phyloP scores from a whole-genome alignment of 2,113 vertebrate species.

The Bos taurus region ARS-UCD2.0 NC_037329.1:948501-949000 shows the following conservation, averaged over 20 bases:
- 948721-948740: not conserved
- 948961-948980: not conserved
- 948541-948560: not conserved
- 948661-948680: not conserved
- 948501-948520: not conserved
- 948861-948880: slow-evolving; percentile 57
- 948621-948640: not conserved
- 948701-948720: not conserved
- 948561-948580: not conserved
- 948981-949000: not conserved
- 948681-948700: not conserved
- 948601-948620: not conserved
- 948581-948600: not conserved
- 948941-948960: not conserved
- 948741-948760: not conserved
- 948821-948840: slow-evolving; percentile 57
- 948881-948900: slow-evolving; percentile 22
- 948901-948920: slow-evolving; percentile 7
- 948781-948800: slow-evolving; percentile 51
- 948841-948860: slow-evolving; percentile 47
- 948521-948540: not conserved
- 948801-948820: slow-evolving; percentile 41
- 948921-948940: not conserved
- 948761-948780: slow-evolving; percentile 3
- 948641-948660: not conserved